Evolutionary conservation across 2,888 invertebrate species (phyloP), one percentile per base, ranked within the genome.

Genomic region (Cheilosia pagana): DNA sequence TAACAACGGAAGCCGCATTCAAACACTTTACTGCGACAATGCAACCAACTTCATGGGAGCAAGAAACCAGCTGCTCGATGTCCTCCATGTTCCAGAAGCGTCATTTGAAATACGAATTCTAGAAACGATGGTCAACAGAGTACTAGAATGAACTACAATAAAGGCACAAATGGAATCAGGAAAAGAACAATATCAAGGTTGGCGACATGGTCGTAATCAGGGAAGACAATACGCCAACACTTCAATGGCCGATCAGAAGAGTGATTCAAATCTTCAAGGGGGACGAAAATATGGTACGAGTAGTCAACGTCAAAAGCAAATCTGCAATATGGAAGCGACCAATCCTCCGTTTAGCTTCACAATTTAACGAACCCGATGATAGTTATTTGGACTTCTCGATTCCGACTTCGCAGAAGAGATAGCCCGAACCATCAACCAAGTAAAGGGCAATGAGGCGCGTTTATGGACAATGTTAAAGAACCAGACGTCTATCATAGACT

Each of bases 161-260:
- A 12, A 28, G 78, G n/a, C 19, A 28, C 88, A 77, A 82, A 43
- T 77, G 67, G 67, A 57, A 63, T 3, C 25, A 41, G 16, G 7
- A 31, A 2, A 43, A 3, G 0, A 8, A 28, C 1, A 65, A 71
- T 16, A n/a, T 67, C 12, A 28, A 52, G 14, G 10, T 52, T 6
- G 71, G 67, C 14, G 23, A 14, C 8, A 21, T 74, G 25, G 59
- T 76, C 5, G 14, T 76, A 14, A 31, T 71, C 28, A 60, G 53
- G 3, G 81, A 81, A 31, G 75, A 78, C 25, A 70, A 78, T 35
- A 12, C 48, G 1, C 65, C 72, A 52, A 48, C 68, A n/a, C 48
- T 68, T 19, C 50, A 41, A 50, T 78, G 77, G 72, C 35, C 67
- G 14, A 23, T 68, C 3, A 71, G 71, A 25, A 25, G 25, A 25